Evolutionary conservation across 1,140 invertebrate species (phyloP).

Genomic region (Diachasma alloeum): DNA sequence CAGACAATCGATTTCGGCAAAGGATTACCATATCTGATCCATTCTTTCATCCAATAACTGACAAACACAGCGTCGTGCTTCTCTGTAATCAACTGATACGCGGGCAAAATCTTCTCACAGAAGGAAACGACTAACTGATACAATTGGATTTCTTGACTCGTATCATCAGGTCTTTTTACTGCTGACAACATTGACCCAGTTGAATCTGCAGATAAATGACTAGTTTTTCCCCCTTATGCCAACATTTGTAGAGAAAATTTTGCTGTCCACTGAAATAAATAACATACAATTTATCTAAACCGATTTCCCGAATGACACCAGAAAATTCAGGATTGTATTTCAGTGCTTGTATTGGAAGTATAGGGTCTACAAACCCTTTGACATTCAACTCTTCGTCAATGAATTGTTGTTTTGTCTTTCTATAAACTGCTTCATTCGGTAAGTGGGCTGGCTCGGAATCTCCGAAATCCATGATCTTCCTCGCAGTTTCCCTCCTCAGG

Average conservation of each 20-base stretch:
- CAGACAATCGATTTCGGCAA: slow-evolving; percentile 8
- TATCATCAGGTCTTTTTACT: neutral
- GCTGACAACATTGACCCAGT: neutral
- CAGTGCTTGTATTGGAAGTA: neutral
- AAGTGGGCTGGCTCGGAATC: neutral
- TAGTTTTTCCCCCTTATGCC: neutral
- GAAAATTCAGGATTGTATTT: neutral
- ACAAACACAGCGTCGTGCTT: slow-evolving; percentile 21
- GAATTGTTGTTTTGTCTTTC: neutral
- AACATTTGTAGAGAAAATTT: neutral
- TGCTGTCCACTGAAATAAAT: neutral
- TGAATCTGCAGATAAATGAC: neutral
- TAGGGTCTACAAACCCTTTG: neutral
- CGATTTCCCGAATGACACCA: neutral
- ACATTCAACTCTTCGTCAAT: neutral
- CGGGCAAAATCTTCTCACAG: neutral
- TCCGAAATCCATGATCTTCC: slow-evolving; percentile 4
- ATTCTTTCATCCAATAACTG: slow-evolving; percentile 13
- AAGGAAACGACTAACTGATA: neutral
- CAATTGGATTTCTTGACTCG: neutral
- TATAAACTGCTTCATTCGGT: neutral
- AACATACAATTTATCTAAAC: neutral
- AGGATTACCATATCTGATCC: slow-evolving; percentile 3
- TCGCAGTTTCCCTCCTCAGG: neutral
- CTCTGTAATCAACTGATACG: neutral